Evolutionary conservation across 2,113 vertebrate genomes (phyloP).

Genomic region (Vulpes ferrilata): DNA sequence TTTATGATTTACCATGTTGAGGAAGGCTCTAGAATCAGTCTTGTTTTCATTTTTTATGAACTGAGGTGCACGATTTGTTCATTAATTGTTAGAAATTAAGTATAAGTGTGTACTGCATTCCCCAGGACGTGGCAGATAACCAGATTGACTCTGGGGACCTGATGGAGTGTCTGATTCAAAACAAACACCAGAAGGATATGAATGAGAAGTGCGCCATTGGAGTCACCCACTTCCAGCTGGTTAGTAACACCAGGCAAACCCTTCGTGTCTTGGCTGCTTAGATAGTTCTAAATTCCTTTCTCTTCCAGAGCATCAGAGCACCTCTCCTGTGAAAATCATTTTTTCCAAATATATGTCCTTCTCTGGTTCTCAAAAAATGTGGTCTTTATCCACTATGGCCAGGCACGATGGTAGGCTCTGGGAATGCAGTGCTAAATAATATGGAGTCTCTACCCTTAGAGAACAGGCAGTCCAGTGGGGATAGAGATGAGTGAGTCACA

Average conservation of each 20-base stretch:
- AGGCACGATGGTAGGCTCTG: background rate
- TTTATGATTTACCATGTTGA: background rate
- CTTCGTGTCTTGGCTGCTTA: background rate
- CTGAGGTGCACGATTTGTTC: background rate
- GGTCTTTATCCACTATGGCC: background rate
- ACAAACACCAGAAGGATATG: constrained; percentile 99
- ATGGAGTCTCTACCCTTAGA: background rate
- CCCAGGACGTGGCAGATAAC: constrained; percentile 96
- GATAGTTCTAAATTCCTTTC: background rate
- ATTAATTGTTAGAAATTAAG: background rate
- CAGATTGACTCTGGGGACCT: constrained; percentile 98
- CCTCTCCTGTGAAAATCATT: background rate
- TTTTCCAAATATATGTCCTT: background rate
- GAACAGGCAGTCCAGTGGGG: background rate
- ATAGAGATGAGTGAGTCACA: background rate
- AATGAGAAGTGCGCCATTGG: constrained; percentile 97
- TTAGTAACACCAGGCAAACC: constrained; percentile 82
- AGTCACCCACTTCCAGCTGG: constrained; percentile 99
- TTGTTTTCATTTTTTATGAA: background rate
- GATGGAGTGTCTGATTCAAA: constrained; percentile 98
- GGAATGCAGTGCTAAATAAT: background rate
- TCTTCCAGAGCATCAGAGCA: background rate
- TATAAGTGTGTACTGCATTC: constrained; percentile 39
- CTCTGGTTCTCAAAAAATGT: background rate
- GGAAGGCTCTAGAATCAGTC: background rate